Evolutionary conservation across 2,888 invertebrate genomes (phyloP), one percentile per base, ranked within the genome.

Genomic region (Parnassius glacialis): DNA sequence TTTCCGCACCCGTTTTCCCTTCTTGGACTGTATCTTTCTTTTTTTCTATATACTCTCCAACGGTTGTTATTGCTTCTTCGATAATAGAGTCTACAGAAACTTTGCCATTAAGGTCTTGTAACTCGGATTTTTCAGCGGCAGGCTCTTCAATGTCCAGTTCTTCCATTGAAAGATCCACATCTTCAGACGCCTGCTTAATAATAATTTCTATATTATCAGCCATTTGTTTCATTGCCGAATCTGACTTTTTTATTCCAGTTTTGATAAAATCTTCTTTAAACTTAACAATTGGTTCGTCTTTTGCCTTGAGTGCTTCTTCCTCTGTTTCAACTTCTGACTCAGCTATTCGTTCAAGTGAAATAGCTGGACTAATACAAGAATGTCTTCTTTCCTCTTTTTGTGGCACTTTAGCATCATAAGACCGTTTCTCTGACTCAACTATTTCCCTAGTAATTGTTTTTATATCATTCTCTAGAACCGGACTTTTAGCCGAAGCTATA

Each of bases 121-220:
- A 47, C 56, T 79, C 74, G 11, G 68, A 59, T 58, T 77, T 68
- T 60, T 80, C 83, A 13, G 74, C 62, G 10, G 71, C 74, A 11
- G 67, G 58, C 58, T 77, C 68, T 61, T 81, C 84, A 20, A 74
- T 63, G n/a, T 70, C 57, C 44, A 79, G 78, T 67, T 90, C 91
- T 65, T 91, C 91, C 53, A 81, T 83, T 44, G 91, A 91, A 43
- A 85, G 53, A 58, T 91, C 91, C 53, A 90, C 69, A 45, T 91
- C 91, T 78, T 91, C 91, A 2, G 91, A 91, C 45, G 91, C 91
- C 67, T 91, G 91, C 77, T 91, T 91, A 1, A 91, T 91, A 25
- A 91, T 91, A 16, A 91, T 91, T 81, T 91, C 91, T 60, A 91
- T 91, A 66, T 91, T 91, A 66, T 91, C 91, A 62, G 91, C 91